Evolutionary conservation across 2,888 invertebrate genomes (phyloP).

Genomic region (Caenorhabditis zanzibari): DNA sequence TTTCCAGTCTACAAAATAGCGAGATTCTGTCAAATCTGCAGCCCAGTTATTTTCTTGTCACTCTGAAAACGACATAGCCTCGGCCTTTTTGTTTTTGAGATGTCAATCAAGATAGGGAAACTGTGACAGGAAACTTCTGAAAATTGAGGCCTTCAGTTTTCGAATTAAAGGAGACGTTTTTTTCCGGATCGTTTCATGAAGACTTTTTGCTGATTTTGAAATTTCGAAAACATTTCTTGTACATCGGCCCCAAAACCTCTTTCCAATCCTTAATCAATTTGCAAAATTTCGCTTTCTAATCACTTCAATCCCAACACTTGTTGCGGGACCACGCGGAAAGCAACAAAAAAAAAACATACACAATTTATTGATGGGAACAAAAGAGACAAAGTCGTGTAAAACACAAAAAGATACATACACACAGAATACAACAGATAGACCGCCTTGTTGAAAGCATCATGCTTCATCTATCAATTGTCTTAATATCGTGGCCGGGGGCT

Average conservation of each 20-base stretch:
- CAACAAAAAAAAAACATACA: constrained; percentile 39
- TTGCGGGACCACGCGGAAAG: constrained; percentile 19
- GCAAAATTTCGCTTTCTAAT: not conserved
- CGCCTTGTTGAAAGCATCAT: constrained; percentile 58
- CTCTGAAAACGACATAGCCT: constrained; percentile 10
- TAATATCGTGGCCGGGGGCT: constrained; percentile 56
- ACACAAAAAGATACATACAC: not conserved
- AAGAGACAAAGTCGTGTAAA: constrained; percentile 9
- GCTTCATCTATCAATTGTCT: constrained; percentile 69
- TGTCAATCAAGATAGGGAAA: constrained; percentile 40
- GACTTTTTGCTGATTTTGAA: not conserved
- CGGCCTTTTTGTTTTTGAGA: constrained; percentile 35
- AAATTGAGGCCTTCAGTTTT: constrained; percentile 31
- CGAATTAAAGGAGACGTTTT: not conserved
- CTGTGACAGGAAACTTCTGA: constrained; percentile 26
- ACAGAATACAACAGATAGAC: constrained; percentile 46
- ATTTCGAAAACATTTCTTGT: no score
- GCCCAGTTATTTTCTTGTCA: constrained; percentile 48
- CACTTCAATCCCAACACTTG: constrained; percentile 31
- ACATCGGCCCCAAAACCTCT: no score
- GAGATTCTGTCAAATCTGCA: constrained; percentile 24
- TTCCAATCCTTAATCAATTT: no score
- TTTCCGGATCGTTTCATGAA: not conserved
- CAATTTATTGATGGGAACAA: constrained; percentile 55
- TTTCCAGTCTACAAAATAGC: constrained; percentile 12